Evolutionary conservation across 2,113 vertebrate genomes (phyloP).

Genomic region (Salvelinus alpinus): DNA sequence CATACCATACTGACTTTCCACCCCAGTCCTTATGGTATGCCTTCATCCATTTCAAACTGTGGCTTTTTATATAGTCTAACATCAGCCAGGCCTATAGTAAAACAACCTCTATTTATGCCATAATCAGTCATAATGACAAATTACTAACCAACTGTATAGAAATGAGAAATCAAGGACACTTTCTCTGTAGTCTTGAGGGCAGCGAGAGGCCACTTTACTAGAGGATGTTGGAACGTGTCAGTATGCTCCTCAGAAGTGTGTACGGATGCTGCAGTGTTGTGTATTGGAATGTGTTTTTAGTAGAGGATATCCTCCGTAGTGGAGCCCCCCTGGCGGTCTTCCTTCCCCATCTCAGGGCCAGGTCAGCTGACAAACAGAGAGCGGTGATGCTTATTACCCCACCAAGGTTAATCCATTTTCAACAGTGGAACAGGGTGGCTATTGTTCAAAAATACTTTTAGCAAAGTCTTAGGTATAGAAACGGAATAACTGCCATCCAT

Average conservation of each 20-base stretch:
- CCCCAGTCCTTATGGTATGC: background rate
- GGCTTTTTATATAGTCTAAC: no score
- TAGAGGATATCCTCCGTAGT: slow-evolving; percentile 44
- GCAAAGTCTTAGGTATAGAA: no score
- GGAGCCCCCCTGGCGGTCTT: slow-evolving; percentile 24
- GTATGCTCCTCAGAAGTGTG: no score
- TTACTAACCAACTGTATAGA: no score
- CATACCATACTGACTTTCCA: background rate
- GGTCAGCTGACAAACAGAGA: slow-evolving; percentile 13
- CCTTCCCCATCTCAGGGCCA: background rate
- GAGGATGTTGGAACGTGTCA: background rate
- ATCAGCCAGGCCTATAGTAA: no score
- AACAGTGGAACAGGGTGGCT: background rate
- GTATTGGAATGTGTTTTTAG: slow-evolving; percentile 1
- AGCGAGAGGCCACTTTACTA: background rate
- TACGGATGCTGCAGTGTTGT: background rate
- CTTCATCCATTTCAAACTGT: background rate
- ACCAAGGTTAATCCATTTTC: background rate
- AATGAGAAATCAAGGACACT: no score
- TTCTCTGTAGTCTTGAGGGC: background rate
- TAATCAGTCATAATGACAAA: no score
- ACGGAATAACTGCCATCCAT: no score
- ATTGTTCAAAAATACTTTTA: no score
- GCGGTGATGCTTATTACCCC: background rate
- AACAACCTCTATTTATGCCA: no score